These are phyloP conservation scores for Crotalus helleri DNA, from an alignment of 2,113 vertebrate genomes.

Conservation along the genomic window DNA sequence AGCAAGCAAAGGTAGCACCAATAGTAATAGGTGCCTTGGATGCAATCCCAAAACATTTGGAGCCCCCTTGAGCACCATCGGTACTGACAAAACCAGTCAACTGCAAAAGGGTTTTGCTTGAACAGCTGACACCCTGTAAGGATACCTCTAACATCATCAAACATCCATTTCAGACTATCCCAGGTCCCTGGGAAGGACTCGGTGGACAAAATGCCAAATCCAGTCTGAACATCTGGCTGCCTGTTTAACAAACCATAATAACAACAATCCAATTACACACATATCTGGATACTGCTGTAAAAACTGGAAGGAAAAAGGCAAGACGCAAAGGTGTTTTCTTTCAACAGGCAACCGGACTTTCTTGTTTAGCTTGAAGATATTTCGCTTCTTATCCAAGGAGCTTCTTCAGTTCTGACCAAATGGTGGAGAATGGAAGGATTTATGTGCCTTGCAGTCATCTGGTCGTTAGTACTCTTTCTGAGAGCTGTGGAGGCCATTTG, in stretches of 20 bases:
- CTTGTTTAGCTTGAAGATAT: not conserved
- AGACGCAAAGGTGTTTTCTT: not conserved
- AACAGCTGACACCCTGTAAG: not conserved
- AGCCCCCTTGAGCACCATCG: not conserved
- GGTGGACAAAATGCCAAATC: not conserved
- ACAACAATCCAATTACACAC: not conserved
- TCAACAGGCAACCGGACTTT: not conserved
- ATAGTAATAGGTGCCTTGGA: not conserved
- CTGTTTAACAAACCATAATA: not conserved
- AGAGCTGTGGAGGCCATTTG: no score
- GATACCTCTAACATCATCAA: not conserved
- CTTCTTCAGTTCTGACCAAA: no score
- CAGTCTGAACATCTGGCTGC: not conserved
- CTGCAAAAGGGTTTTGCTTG: not conserved
- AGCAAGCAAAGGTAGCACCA: not conserved
- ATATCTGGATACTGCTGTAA: not conserved
- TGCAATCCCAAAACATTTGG: not conserved
- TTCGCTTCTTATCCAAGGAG: not conserved
- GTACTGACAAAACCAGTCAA: not conserved
- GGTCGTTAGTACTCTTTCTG: no score
- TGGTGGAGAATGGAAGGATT: no score
- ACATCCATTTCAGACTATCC: not conserved
- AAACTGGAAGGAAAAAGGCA: not conserved
- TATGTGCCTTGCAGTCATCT: no score
- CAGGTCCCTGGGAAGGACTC: not conserved